Evolutionary conservation across 2,113 vertebrate species (phyloP).

Genomic region (Eidolon helvum): DNA sequence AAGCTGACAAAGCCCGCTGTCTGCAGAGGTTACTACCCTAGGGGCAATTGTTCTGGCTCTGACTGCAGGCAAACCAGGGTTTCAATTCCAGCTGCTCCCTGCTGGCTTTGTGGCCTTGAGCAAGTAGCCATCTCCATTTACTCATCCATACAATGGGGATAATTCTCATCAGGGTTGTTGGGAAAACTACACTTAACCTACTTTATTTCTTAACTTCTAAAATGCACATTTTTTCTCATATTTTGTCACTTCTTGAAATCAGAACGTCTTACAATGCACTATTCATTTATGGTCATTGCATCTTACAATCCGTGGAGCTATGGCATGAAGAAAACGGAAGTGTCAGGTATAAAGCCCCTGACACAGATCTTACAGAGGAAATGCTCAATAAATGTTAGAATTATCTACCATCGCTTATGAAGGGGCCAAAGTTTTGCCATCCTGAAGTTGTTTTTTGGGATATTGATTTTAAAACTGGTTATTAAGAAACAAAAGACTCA

Average conservation of each 20-base stretch:
- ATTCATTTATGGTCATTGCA: background rate
- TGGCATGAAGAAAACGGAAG: background rate
- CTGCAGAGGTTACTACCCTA: background rate
- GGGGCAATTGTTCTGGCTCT: background rate
- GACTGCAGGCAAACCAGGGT: background rate
- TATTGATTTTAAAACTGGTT: background rate
- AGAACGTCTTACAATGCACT: background rate
- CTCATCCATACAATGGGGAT: background rate
- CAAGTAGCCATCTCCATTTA: background rate
- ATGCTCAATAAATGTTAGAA: background rate
- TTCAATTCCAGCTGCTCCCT: background rate
- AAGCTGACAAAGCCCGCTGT: background rate
- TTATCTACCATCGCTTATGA: no score
- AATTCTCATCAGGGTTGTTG: background rate
- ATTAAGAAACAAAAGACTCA: background rate
- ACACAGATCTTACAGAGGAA: no score
- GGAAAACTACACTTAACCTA: background rate
- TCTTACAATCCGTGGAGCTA: background rate
- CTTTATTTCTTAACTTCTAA: background rate
- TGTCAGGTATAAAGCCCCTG: background rate
- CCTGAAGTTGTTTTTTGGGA: background rate
- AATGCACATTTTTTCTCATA: background rate
- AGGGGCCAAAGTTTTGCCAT: background rate
- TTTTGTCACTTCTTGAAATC: background rate
- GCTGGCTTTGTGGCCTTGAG: background rate